These are phyloP conservation scores for Orestias chungarensis DNA, from an alignment of 2,797 vertebrate species.

Conservation along the genomic window DNA sequence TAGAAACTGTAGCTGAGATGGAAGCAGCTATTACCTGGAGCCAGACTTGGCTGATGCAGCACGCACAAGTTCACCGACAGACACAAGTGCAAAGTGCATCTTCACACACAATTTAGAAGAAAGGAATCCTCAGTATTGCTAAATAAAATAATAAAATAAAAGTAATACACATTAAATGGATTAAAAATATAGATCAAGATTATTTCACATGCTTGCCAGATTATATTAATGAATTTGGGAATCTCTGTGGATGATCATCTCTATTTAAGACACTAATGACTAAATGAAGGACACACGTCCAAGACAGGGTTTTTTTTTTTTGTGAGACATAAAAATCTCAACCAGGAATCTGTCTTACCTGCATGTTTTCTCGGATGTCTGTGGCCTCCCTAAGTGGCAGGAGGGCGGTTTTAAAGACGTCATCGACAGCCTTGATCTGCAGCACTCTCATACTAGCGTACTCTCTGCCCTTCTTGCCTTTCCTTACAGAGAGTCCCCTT, in stretches of 20 bases:
- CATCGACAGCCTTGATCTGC: constrained; percentile 92
- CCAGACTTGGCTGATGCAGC: background rate
- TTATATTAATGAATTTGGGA: background rate
- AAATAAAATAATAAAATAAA: background rate
- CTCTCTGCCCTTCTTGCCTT: constrained; percentile 92
- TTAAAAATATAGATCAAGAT: background rate
- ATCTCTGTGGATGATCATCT: background rate
- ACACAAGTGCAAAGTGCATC: background rate
- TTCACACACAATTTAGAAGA: background rate
- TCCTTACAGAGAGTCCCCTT: constrained; percentile 94
- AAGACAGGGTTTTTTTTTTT: background rate
- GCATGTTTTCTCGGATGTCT: constrained; percentile 98
- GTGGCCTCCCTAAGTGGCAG: constrained; percentile 92
- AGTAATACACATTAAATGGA: background rate
- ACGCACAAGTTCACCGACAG: background rate
- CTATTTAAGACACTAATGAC: background rate
- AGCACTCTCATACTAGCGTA: constrained; percentile 95
- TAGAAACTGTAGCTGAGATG: background rate
- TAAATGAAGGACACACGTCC: background rate
- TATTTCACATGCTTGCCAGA: background rate
- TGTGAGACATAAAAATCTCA: background rate
- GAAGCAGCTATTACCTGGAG: background rate
- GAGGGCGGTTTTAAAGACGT: constrained; percentile 96
- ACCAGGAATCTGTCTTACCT: constrained; percentile 80
- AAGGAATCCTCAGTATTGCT: background rate